Conservation (phyloP, 2,888 invertebrate species). For the Eurytoma adleriae region DNA sequence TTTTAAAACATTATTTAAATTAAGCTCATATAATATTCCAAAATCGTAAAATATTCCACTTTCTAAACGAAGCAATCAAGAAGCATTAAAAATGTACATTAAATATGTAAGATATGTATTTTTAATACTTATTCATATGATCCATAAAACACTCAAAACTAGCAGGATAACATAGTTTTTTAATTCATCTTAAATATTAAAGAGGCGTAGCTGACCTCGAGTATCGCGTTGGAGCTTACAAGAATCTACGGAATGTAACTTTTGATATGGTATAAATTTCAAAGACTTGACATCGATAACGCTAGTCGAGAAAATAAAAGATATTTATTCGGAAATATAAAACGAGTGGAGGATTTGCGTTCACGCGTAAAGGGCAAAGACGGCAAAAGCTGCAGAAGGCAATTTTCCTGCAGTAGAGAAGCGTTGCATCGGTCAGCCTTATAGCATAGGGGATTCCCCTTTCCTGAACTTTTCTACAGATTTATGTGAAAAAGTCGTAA, state of each 20-base stretch:
- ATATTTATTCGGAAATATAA: slow-evolving; percentile 20
- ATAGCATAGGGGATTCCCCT: not conserved
- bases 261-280: not conserved
- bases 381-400: slow-evolving; percentile 6
- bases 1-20: no score
- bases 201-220: no score
- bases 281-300: not conserved
- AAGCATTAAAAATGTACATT: no score
- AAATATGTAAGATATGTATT: no score
- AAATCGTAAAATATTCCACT: no score
- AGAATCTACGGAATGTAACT: slow-evolving; percentile 4
- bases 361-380: not conserved
- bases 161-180: no score
- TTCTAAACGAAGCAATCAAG: no score
- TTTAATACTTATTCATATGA: no score
- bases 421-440: slow-evolving; percentile 15
- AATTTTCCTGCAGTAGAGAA: slow-evolving; percentile 29
- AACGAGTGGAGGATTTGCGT: not conserved
- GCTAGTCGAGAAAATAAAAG: slow-evolving; percentile 11
- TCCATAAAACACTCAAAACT: no score
- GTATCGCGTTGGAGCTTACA: no score
- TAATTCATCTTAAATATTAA: no score
- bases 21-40: no score
- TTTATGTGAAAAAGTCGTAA: slow-evolving; percentile 10
- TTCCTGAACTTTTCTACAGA: not conserved